These are phyloP conservation scores for Gorsachius magnificus DNA, from an alignment of 2,797 vertebrate genomes.

Conservation along the genomic window DNA sequence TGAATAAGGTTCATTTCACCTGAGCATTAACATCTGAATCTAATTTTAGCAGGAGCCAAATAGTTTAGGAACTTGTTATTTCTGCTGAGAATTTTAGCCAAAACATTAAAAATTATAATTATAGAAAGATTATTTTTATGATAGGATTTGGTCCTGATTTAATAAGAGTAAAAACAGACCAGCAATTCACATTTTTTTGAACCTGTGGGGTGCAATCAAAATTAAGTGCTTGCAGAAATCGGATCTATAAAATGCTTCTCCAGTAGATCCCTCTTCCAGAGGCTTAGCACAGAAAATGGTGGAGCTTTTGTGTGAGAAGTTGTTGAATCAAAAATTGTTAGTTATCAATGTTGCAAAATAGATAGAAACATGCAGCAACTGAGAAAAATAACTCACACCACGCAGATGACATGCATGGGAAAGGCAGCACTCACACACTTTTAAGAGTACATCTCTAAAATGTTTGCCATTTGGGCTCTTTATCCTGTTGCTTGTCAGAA, in stretches of 20 bases:
- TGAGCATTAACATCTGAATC: not conserved
- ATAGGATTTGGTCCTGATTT: not conserved
- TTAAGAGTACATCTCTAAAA: not conserved
- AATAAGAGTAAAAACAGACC: not conserved
- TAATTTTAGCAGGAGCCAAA: not conserved
- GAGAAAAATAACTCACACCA: not conserved
- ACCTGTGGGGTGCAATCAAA: not conserved
- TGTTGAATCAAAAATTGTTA: not conserved
- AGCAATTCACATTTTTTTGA: not conserved
- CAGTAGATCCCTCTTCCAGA: not conserved
- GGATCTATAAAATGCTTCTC: not conserved
- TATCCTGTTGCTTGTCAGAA: not conserved
- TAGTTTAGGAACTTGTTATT: not conserved
- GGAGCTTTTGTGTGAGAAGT: not conserved
- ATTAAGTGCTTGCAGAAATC: not conserved
- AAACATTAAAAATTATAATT: not conserved
- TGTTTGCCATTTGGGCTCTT: not conserved
- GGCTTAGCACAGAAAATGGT: not conserved
- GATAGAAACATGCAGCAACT: not conserved
- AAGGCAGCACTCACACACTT: not conserved
- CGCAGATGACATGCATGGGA: rapidly evolving
- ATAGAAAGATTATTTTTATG: not conserved
- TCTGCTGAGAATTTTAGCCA: not conserved
- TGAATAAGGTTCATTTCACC: constrained; percentile 13
- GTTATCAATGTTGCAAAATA: not conserved